phyloP scores from a whole-genome alignment of 2,888 invertebrate species.

The Acanthosepion lycidas region DNA sequence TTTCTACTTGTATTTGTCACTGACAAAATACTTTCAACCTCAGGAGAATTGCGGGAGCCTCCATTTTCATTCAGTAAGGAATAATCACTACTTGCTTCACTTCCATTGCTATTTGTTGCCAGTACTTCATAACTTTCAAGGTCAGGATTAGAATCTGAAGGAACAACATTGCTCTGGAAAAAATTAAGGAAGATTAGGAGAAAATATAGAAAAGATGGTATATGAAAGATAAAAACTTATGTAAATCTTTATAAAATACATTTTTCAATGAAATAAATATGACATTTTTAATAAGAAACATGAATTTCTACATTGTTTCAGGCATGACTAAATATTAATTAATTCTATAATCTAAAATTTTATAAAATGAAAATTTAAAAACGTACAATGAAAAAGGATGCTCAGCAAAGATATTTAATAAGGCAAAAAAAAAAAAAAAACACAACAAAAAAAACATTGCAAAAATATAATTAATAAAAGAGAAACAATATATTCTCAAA shows the following conservation, averaged over 20 bases:
- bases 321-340: neutral
- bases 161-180: conserved; percentile 45
- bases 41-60: conserved; percentile 33
- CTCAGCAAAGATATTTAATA: too few relatives aligned
- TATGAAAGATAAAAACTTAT: neutral
- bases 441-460: too few relatives aligned
- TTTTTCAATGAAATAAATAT: too few relatives aligned
- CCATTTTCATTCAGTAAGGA: conserved; percentile 11
- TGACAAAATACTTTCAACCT: conserved; percentile 1
- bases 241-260: too few relatives aligned
- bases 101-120: conserved; percentile 52
- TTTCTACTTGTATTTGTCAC: neutral
- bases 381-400: neutral
- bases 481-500: neutral
- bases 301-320: neutral
- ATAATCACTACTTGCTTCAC: conserved; percentile 51
- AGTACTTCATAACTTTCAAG: conserved; percentile 64
- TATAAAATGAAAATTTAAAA: too few relatives aligned
- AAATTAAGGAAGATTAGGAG: too few relatives aligned
- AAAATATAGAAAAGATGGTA: too few relatives aligned
- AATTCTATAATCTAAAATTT: neutral
- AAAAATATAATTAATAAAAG: neutral
- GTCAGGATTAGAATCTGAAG: conserved; percentile 60
- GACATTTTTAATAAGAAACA: neutral
- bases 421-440: neutral